phyloP scores from a whole-genome alignment of 2,888 invertebrate genomes.

The Tortrix viridana region DNA sequence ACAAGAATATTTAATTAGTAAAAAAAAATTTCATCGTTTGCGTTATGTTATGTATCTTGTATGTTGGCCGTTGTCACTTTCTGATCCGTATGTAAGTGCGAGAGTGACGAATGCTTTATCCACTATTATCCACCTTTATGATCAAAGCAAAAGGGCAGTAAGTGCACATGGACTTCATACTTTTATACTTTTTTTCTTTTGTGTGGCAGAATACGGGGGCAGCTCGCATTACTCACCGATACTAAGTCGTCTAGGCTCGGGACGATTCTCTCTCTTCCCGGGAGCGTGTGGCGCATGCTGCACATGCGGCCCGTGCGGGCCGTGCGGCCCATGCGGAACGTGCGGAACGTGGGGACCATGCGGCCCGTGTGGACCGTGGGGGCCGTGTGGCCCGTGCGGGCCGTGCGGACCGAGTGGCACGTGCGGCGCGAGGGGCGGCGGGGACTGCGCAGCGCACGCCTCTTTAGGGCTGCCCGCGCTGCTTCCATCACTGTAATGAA shows the following conservation, averaged over 20 bases:
- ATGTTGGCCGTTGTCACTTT: no score
- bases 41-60: no score
- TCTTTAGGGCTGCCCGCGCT: conserved; percentile 79
- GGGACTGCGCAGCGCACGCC: conserved; percentile 73
- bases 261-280: conserved; percentile 51
- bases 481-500: conserved; percentile 74
- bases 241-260: conserved; percentile 52
- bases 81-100: no score
- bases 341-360: conserved; percentile 45
- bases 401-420: conserved; percentile 22
- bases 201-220: no score
- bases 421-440: conserved; percentile 61
- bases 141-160: no score
- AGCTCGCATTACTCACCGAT: conserved; percentile 50
- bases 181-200: no score
- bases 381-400: conserved; percentile 46
- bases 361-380: conserved; percentile 52
- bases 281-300: conserved; percentile 39
- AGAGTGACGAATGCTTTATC: no score
- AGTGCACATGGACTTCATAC: no score
- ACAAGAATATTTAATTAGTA: no score
- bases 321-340: conserved; percentile 42
- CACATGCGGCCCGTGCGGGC: conserved; percentile 33
- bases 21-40: no score
- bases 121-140: no score